Conservation (phyloP, 2,888 invertebrate genomes). For the Brenthis daphne region DNA sequence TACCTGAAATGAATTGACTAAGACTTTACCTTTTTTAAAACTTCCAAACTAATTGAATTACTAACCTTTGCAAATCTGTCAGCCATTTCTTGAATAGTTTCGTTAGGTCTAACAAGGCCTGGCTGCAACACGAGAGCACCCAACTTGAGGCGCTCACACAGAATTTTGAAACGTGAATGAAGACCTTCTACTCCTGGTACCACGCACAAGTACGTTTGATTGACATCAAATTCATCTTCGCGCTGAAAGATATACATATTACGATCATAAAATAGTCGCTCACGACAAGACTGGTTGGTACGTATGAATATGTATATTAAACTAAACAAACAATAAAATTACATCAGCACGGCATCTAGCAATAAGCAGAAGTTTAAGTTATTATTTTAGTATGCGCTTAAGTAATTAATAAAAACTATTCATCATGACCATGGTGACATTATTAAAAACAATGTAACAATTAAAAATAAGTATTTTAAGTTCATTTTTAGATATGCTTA, state of each 20-base stretch:
- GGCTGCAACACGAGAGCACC: conserved; percentile 55
- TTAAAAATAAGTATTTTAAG: too few relatives aligned
- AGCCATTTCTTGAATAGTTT: conserved; percentile 51
- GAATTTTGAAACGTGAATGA: conserved; percentile 47
- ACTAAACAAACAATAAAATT: too few relatives aligned
- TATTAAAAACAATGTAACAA: too few relatives aligned
- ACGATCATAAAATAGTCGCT: background rate
- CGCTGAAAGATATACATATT: conserved; percentile 42
- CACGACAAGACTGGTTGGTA: too few relatives aligned
- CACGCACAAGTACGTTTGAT: conserved; percentile 50
- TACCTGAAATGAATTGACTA: background rate
- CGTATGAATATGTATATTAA: too few relatives aligned
- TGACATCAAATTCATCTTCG: conserved; percentile 52
- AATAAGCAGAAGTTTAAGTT: too few relatives aligned
- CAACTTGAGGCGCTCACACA: conserved; percentile 56
- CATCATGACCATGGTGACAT: too few relatives aligned
- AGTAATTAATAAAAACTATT: too few relatives aligned
- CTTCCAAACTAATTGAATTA: conserved; percentile 2
- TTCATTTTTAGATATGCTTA: too few relatives aligned
- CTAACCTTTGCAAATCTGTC: conserved; percentile 50
- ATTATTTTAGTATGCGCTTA: too few relatives aligned
- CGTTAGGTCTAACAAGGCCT: conserved; percentile 48
- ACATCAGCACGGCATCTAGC: too few relatives aligned
- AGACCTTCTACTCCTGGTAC: conserved; percentile 60
- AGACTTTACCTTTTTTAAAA: too few relatives aligned